Conservation (phyloP, 1,140 invertebrate species). For the Macrocentrus cingulum region DNA sequence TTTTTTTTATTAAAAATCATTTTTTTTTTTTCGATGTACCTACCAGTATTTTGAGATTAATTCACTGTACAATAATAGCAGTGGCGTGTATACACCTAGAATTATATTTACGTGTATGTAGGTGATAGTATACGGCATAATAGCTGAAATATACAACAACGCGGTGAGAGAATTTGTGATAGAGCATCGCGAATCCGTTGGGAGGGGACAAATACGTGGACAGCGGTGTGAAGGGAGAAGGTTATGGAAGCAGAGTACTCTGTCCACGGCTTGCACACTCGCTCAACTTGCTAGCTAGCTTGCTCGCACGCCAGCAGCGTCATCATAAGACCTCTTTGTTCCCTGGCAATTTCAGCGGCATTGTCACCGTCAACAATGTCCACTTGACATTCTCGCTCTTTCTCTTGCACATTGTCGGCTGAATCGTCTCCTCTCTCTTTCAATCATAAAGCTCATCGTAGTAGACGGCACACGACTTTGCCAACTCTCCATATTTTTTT, state of each 20-base stretch:
- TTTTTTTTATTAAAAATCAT: too few species aligned
- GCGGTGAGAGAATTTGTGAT: too few species aligned
- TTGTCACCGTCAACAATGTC: conserved; percentile 61
- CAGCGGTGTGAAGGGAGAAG: conserved; percentile 20
- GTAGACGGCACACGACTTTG: conserved; percentile 32
- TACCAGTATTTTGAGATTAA: too few species aligned
- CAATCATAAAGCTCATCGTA: conserved; percentile 56
- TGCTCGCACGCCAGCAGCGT: conserved; percentile 54
- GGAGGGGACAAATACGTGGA: conserved; percentile 15
- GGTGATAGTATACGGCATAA: too few species aligned
- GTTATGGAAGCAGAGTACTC: conserved; percentile 14
- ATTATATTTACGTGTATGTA: too few species aligned
- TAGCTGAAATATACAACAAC: too few species aligned
- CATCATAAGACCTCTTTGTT: conserved; percentile 61
- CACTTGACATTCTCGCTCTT: conserved; percentile 59
- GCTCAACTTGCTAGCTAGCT: conserved; percentile 43
- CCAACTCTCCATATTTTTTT: conserved; percentile 18
- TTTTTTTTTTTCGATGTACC: too few species aligned
- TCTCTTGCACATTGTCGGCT: conserved; percentile 49
- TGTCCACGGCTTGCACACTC: conserved; percentile 29
- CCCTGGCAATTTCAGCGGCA: conserved; percentile 60
- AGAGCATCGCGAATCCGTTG: too few species aligned
- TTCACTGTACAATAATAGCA: too few species aligned
- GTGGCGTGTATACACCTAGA: too few species aligned
- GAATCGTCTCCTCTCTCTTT: conserved; percentile 42